phyloP scores from a whole-genome alignment of 2,113 vertebrate species.

The Pomatostomus ruficeps region DNA sequence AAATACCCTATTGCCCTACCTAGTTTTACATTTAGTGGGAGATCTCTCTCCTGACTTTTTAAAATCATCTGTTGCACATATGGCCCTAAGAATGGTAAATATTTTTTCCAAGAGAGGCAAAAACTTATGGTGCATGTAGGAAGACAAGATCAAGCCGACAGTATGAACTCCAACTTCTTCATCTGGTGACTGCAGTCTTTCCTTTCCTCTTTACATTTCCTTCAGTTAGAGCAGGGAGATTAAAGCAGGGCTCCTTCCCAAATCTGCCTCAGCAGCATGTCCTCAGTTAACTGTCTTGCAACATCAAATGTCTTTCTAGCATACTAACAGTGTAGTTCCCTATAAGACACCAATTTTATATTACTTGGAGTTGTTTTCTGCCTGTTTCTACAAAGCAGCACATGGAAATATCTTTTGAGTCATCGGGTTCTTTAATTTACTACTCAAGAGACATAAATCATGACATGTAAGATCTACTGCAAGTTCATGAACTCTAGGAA shows the following conservation, averaged over 20 bases:
- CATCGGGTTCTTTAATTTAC: not conserved
- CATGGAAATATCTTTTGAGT: slow-evolving; percentile 8
- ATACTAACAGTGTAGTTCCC: not conserved
- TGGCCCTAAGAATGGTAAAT: not conserved
- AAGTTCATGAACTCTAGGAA: slow-evolving; percentile 44
- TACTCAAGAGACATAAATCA: slow-evolving; percentile 33
- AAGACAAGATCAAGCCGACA: not conserved
- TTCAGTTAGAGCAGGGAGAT: not conserved
- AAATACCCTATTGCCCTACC: slow-evolving; percentile 29
- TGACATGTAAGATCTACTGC: not conserved
- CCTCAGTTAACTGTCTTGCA: slow-evolving; percentile 2
- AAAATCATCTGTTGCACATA: slow-evolving; percentile 42
- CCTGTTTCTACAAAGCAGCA: not conserved
- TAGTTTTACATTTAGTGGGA: slow-evolving; percentile 13
- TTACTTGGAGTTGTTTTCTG: slow-evolving; percentile 9
- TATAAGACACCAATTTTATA: not conserved
- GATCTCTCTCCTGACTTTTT: not conserved
- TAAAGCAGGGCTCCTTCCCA: not conserved
- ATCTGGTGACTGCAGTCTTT: not conserved
- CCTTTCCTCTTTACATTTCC: not conserved
- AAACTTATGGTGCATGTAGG: not conserved
- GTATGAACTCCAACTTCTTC: not conserved
- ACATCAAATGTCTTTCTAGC: not conserved
- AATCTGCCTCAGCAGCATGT: not conserved
- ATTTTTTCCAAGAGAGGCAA: slow-evolving; percentile 1